Base-by-base conservation (phyloP, 1,140 invertebrate genomes). In the Halotydeus destructor region DNA sequence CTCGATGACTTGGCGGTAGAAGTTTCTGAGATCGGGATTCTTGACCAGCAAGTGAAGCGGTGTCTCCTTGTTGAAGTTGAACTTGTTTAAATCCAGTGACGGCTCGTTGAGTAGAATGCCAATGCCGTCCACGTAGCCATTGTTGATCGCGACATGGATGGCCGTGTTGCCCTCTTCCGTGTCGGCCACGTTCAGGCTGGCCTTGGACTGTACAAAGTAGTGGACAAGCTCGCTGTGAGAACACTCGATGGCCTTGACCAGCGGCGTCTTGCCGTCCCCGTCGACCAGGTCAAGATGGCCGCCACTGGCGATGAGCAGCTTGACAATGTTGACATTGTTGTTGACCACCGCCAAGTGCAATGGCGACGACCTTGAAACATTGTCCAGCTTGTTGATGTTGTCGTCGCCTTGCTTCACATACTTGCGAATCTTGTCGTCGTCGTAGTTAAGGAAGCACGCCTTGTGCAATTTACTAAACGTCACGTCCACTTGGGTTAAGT, bases 311-410 rank as follows among this genome's bases (percentile, higher is more conserved):
- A 84, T 55, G n/a, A 86, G 54, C 27, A 78, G 57, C 46, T 72
- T 68, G 0, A 79, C 66, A 48, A 76, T 78, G 24, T 76, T 72
- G 4, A 65, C 64, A 50, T 76, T 76, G 22, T 76, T 77, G 38
- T 75, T 74, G 47, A 78, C 75, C 37, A 76, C 71, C 23, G 79
- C 76, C 47, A 84, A 65, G 57, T 86, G 82, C 16, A 86, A 55
- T 12, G 75, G 54, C 0, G 62, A 57, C 5, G 63, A 63, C 31
- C 57, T 53, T n/a, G 55, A 58, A 45, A 59, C 63, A 6, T 51
- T 52, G 47, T 67, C 63, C 9, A 48, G 27, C 23, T 50, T 48
- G 46, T 66, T 64, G 24, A 62, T 53, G 21, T 59, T 49, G n/a
- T n/a, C n/a, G 9, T 60, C 60, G 16, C 57, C 55, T 32, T 53